Evolutionary conservation across 37 sponge, comb jelly and placozoan genomes (phyloP), one percentile per base, ranked within the genome.

Genomic region (Ianthella basta): DNA sequence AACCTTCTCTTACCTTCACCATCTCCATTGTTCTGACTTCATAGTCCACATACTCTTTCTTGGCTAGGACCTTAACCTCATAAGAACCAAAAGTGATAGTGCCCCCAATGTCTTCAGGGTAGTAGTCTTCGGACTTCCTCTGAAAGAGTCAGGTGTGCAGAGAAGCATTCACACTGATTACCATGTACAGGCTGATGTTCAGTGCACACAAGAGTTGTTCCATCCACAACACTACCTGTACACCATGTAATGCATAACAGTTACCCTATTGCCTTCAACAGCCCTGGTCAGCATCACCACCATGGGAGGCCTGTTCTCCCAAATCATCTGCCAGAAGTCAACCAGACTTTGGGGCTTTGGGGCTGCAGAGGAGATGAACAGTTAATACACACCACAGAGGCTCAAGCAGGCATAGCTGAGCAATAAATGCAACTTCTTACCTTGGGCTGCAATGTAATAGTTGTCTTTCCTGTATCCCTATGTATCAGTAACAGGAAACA

Each of bases 211-310:
- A 16, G 27, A 6, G 33, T 69, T 27, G 50, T 8, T 44, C 50
- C 50, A 10, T 44, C 50, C 50, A 44, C 50, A 44, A 8, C 50
- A 44, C 6, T 44, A 8, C 50, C 14, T 61, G 64, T 10, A 61
- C 29, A 13, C 2, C 29, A 61, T 18, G 64, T 13, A 61, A 61
- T 61, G 30, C n/a, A 44, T 8, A 8, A 44, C 8, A 44, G 18
- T 0, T 44, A 75, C 78, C 53, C 40, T 75, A 1, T n/a, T 24
- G 6, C 54, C 54, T 36, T 75, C 78, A 30, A 75, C 38, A 30
- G 40, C 15, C 37, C 25, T 75, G 78, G 78, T 75, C n/a, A 75
- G 41, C 78, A 75, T 75, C 50, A 75, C 78, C 37, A 75, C 53
- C 44, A 75, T n/a, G 1, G 54, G 44, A 1, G 37, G 41, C 37